phyloP scores from a whole-genome alignment of 2,888 invertebrate species.

The Diloba caeruleocephala region DNA sequence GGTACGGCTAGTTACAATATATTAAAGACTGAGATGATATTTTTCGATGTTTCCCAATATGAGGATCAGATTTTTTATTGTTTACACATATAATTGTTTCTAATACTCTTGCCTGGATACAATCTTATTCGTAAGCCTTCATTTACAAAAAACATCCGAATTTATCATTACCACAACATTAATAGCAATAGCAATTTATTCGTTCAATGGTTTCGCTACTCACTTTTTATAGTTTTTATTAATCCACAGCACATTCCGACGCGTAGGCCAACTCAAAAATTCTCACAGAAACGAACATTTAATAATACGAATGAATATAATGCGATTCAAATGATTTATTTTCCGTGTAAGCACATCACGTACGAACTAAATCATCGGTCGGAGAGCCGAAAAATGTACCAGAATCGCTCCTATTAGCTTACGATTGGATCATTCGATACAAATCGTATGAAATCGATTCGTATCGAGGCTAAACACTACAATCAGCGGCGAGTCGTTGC shows the following conservation, averaged over 20 bases:
- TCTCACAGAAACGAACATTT: slow-evolving; percentile 87
- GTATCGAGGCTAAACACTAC: slow-evolving; percentile 85
- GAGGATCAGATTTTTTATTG: too few species aligned
- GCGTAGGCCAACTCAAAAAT: slow-evolving; percentile 79
- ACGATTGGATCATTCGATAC: slow-evolving; percentile 82
- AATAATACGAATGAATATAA: slow-evolving; percentile 85
- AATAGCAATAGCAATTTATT: slow-evolving; percentile 48
- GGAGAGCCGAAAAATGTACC: slow-evolving; percentile 83
- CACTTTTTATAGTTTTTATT: slow-evolving; percentile 56
- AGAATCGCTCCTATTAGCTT: slow-evolving; percentile 84
- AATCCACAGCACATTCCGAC: slow-evolving; percentile 68
- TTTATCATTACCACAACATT: slow-evolving; percentile 31
- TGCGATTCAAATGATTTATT: slow-evolving; percentile 86
- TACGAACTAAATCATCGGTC: slow-evolving; percentile 84
- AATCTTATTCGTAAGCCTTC: slow-evolving; percentile 20
- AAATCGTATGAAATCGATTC: slow-evolving; percentile 86
- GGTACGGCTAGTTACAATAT: too few species aligned
- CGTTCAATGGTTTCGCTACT: slow-evolving; percentile 56
- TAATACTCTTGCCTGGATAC: too few species aligned
- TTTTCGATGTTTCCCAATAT: too few species aligned
- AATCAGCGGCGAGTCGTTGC: slow-evolving; percentile 79
- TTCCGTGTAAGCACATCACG: slow-evolving; percentile 86
- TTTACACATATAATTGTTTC: too few species aligned
- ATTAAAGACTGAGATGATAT: too few species aligned
- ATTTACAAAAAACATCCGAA: slow-evolving; percentile 39